phyloP scores from a whole-genome alignment of 2,113 vertebrate species.

The Brevimyrus niger region DNA sequence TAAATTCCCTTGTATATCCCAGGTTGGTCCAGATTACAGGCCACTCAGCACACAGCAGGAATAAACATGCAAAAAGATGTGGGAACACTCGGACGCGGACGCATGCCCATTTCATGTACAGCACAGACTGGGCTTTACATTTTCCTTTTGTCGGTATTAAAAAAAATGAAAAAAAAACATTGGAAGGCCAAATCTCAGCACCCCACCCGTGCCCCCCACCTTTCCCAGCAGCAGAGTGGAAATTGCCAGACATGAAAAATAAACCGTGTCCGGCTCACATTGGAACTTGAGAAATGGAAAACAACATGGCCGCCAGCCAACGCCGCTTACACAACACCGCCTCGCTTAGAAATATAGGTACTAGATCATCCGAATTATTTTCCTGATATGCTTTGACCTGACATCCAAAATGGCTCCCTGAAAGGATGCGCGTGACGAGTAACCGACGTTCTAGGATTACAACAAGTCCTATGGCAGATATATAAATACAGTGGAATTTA shows the following conservation, averaged over 20 bases:
- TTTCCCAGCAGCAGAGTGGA: not conserved
- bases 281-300: conserved; percentile 18
- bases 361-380: conserved; percentile 20
- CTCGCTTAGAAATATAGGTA: conserved; percentile 32
- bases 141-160: not conserved
- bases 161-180: not conserved
- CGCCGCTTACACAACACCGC: conserved; percentile 6
- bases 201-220: not conserved
- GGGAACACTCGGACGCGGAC: not conserved
- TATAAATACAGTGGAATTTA: conserved; percentile 54
- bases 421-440: conserved; percentile 36
- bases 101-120: not conserved
- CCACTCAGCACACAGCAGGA: not conserved
- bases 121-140: not conserved
- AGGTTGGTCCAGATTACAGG: not conserved
- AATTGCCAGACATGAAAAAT: not conserved
- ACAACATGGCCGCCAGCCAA: conserved; percentile 30
- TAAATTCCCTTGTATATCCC: not conserved
- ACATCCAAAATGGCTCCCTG: conserved; percentile 47
- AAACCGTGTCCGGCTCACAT: not conserved
- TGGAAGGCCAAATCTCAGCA: not conserved
- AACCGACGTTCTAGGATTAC: conserved; percentile 41
- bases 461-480: conserved; percentile 42
- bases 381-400: conserved; percentile 40
- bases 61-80: not conserved